Conservation (phyloP, 2,888 invertebrate genomes). For the Tinea semifulvella region DNA sequence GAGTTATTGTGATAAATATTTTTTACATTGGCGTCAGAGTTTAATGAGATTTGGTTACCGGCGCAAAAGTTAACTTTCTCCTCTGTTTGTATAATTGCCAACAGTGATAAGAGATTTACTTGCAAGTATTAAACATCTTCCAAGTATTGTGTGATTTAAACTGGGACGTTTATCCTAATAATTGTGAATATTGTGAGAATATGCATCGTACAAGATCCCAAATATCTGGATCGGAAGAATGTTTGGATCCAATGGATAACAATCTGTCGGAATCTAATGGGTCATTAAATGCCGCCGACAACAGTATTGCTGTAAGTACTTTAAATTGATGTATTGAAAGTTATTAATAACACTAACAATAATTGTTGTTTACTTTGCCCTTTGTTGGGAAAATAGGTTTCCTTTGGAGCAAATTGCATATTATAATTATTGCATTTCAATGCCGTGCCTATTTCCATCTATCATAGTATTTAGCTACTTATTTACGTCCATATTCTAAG, state of each 20-base stretch:
- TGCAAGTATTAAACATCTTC: slow-evolving; percentile 38
- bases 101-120: neutral
- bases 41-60: slow-evolving; percentile 57
- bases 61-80: slow-evolving; percentile 46
- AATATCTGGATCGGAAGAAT: slow-evolving; percentile 49
- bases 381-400: no score
- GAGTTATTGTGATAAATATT: slow-evolving; percentile 38
- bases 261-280: slow-evolving; percentile 51
- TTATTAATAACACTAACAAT: no score
- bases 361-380: no score
- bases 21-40: slow-evolving; percentile 40
- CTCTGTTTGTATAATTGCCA: slow-evolving; percentile 27
- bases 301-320: slow-evolving; percentile 50
- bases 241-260: slow-evolving; percentile 57
- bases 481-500: no score
- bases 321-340: no score
- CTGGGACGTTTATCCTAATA: no score
- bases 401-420: neutral
- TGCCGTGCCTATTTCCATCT: slow-evolving; percentile 1
- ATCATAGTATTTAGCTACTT: neutral
- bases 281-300: slow-evolving; percentile 61
- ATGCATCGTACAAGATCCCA: slow-evolving; percentile 1
- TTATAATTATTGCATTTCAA: slow-evolving; percentile 1
- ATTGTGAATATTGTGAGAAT: neutral
- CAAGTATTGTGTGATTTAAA: slow-evolving; percentile 29